These are phyloP conservation scores for Baccha elongata DNA, from an alignment of 2,888 invertebrate species.

Conservation along the genomic window DNA sequence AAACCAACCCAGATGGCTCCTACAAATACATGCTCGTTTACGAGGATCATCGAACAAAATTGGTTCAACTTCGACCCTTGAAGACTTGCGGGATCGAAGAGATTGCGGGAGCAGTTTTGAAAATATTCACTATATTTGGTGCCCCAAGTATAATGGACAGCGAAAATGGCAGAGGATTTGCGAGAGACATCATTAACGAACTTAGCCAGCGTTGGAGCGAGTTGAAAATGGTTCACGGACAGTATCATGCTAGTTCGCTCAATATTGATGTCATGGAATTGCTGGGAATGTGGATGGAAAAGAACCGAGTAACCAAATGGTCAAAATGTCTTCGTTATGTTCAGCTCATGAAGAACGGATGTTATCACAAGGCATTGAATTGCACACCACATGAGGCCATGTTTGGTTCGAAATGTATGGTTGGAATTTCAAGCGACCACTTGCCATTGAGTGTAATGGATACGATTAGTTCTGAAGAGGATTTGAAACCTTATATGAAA, in stretches of 20 bases:
- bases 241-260: neutral
- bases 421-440: neutral
- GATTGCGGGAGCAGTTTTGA: neutral
- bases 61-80: neutral
- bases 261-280: neutral
- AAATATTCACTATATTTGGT: slow-evolving; percentile 3
- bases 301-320: neutral
- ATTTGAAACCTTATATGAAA: neutral
- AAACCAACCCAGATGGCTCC: neutral
- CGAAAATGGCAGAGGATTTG: slow-evolving; percentile 5
- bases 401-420: neutral
- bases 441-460: neutral
- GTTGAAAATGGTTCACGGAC: slow-evolving; percentile 3
- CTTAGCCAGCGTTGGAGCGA: neutral
- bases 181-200: neutral
- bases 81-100: neutral
- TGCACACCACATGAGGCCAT: slow-evolving; percentile 2
- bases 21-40: slow-evolving; percentile 1
- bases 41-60: slow-evolving; percentile 11
- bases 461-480: neutral
- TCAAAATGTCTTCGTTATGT: neutral
- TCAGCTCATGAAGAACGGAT: slow-evolving; percentile 8
- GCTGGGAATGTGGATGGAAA: neutral
- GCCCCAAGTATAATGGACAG: slow-evolving; percentile 2
- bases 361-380: neutral